A percentile compares a stretch with the other conserved stretches of the same genome.
These are phyloP conservation scores for Myzus persicae DNA, from an alignment of 1,140 invertebrate genomes.

Conservation along the genomic window DNA sequence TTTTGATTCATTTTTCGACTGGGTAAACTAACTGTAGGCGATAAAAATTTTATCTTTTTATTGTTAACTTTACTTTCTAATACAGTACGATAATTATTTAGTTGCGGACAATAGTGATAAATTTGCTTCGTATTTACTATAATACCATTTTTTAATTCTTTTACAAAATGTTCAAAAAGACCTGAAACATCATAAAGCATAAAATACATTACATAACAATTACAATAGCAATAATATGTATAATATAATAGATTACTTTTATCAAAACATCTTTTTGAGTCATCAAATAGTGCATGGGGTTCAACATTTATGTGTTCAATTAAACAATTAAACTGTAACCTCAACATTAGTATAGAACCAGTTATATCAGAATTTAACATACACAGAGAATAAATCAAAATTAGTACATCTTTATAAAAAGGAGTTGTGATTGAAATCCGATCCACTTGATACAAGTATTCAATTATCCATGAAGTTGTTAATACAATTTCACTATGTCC, in stretches of 20 bases:
- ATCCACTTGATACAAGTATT: slow-evolving; percentile 53
- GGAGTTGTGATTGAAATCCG: slow-evolving; percentile 46
- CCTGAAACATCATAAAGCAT: neutral
- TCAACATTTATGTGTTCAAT: slow-evolving; percentile 32
- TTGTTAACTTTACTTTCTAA: slow-evolving; percentile 33
- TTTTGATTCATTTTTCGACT: slow-evolving; percentile 35
- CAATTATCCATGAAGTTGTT: slow-evolving; percentile 45
- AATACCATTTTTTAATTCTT: slow-evolving; percentile 3
- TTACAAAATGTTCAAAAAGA: neutral
- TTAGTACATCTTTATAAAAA: slow-evolving; percentile 35
- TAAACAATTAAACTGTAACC: slow-evolving; percentile 45
- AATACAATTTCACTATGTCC: slow-evolving; percentile 21
- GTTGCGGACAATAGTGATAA: slow-evolving; percentile 48
- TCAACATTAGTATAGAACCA: slow-evolving; percentile 17
- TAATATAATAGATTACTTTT: slow-evolving; percentile 28
- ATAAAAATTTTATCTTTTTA: slow-evolving; percentile 50
- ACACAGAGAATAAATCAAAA: slow-evolving; percentile 38
- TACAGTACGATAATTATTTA: slow-evolving; percentile 41
- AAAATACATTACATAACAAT: neutral
- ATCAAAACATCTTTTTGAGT: neutral
- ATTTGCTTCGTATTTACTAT: slow-evolving; percentile 28
- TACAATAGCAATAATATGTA: neutral
- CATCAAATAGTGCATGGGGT: slow-evolving; percentile 39
- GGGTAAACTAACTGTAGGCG: neutral
- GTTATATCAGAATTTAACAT: neutral